A percentile compares a stretch with the other conserved stretches of the same genome.
These are phyloP conservation scores for Itoplectis maculator DNA, from an alignment of 2,888 invertebrate genomes.

Conservation along the genomic window DNA sequence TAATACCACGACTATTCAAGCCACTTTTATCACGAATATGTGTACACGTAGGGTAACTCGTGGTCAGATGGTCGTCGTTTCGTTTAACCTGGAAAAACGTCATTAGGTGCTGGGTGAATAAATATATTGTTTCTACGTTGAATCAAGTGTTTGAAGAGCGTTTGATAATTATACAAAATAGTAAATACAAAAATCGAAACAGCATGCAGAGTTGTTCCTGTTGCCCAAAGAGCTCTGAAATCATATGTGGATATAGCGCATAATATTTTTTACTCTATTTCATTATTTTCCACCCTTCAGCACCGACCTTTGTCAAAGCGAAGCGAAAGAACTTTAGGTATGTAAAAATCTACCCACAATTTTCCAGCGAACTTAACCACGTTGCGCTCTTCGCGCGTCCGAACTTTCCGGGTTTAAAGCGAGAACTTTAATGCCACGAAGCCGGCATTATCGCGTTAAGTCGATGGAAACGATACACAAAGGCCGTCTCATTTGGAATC, in stretches of 20 bases:
- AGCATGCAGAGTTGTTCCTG: background rate
- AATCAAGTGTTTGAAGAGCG: too few species aligned
- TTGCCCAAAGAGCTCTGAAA: background rate
- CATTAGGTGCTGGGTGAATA: too few species aligned
- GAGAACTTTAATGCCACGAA: background rate
- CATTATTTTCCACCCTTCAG: background rate
- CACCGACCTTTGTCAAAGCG: background rate
- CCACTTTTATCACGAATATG: slow-evolving; percentile 20
- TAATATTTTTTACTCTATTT: background rate
- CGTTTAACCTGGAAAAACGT: too few species aligned
- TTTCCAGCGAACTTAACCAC: background rate
- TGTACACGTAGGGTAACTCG: slow-evolving; percentile 10
- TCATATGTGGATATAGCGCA: too few species aligned
- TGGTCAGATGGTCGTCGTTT: background rate
- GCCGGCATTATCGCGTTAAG: background rate
- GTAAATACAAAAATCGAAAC: too few species aligned
- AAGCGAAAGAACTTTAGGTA: slow-evolving; percentile 1
- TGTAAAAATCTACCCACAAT: background rate
- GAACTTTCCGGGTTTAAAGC: background rate
- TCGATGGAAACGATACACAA: background rate
- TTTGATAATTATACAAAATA: too few species aligned
- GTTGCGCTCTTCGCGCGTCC: background rate
- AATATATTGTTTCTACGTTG: too few species aligned
- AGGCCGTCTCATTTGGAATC: slow-evolving; percentile 10
- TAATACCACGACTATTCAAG: slow-evolving; percentile 25